Percentiles rank a stretch among this genome's conserved stretches.
Evolutionary conservation across 2,888 invertebrate genomes (phyloP).

Genomic region (Hetaerina titia): DNA sequence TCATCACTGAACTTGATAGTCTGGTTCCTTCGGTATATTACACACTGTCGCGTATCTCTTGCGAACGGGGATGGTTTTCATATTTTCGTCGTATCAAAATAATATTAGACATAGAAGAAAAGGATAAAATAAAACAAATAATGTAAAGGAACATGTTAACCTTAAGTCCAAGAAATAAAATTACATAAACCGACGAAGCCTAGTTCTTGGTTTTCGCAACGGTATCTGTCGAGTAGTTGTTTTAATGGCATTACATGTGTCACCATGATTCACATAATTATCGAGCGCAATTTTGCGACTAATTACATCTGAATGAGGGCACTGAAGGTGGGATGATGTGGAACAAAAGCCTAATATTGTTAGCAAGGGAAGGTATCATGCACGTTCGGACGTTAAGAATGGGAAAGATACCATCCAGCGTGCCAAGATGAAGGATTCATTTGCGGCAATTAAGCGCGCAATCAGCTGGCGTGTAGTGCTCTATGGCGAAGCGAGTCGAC

Average conservation of each 20-base stretch:
- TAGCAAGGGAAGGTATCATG: background rate
- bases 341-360: background rate
- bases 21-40: no score
- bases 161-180: no score
- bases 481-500: background rate
- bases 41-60: no score
- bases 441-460: background rate
- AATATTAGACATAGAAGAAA: no score
- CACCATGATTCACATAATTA: background rate
- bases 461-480: background rate
- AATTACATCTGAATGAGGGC: background rate
- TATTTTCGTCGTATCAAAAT: no score
- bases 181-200: no score
- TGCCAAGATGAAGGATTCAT: background rate
- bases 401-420: background rate
- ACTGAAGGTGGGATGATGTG: background rate
- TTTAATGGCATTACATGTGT: background rate
- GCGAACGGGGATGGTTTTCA: no score
- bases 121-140: no score
- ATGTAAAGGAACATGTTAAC: no score
- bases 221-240: background rate
- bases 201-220: background rate
- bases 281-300: background rate
- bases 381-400: background rate
- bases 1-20: no score